A percentile compares a stretch with the other conserved stretches of the same genome.
phyloP scores from a whole-genome alignment of 2,113 vertebrate genomes.

The Mustela nigripes region DNA sequence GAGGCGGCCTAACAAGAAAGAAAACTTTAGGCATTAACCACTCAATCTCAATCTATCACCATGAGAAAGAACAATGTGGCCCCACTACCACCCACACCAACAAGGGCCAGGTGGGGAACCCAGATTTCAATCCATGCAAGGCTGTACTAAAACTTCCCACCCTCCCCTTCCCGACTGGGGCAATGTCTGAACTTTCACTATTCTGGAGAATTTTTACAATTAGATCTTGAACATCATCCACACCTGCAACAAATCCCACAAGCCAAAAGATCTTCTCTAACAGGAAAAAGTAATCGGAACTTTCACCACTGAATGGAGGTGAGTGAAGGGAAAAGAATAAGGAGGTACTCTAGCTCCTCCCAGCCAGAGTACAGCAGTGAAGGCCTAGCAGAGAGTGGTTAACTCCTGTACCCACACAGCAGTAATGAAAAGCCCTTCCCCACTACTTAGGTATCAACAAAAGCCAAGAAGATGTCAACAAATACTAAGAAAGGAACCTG shows the following conservation, averaged over 20 bases:
- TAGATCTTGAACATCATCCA: not conserved
- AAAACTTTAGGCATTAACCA: not conserved
- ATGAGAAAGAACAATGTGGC: not conserved
- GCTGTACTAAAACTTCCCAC: not conserved
- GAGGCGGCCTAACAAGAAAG: not conserved
- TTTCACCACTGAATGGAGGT: not conserved
- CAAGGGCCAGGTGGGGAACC: not conserved
- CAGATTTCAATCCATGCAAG: not conserved
- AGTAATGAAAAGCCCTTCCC: not conserved
- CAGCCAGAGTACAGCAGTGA: not conserved
- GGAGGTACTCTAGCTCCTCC: not conserved
- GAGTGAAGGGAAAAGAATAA: not conserved
- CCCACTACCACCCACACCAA: not conserved
- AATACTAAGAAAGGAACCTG: not conserved
- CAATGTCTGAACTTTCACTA: not conserved
- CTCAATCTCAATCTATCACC: not conserved
- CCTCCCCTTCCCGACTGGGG: not conserved
- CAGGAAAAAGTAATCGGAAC: not conserved
- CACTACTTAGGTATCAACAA: not conserved
- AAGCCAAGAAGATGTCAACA: not conserved
- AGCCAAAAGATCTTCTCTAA: not conserved
- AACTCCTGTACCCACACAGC: not conserved
- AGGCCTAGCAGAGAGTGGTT: not conserved
- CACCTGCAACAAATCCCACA: not conserved
- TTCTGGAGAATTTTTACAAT: not conserved